Conservation (phyloP, 2,888 invertebrate species). For the Aphrophora alni region DNA sequence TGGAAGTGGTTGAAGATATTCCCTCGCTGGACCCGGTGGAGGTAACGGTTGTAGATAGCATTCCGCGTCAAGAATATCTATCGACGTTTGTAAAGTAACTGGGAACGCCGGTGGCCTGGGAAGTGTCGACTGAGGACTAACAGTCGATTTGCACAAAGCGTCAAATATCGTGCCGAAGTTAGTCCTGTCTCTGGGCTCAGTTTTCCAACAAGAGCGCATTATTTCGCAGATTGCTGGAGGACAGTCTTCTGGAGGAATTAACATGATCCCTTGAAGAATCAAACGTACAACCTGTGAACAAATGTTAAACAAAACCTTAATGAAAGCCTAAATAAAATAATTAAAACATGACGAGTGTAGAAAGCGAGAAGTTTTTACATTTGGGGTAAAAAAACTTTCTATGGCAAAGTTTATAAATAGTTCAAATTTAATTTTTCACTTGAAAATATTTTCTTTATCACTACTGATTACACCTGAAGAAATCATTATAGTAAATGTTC, state of each 20-base stretch:
- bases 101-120: constrained; percentile 48
- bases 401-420: too few species aligned
- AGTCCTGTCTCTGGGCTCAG: constrained; percentile 78
- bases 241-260: constrained; percentile 81
- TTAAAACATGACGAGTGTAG: too few species aligned
- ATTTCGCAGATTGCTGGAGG: constrained; percentile 74
- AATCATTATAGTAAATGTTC: too few species aligned
- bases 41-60: constrained; percentile 69
- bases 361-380: too few species aligned
- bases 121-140: constrained; percentile 34
- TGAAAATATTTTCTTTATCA: too few species aligned
- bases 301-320: constrained; percentile 3
- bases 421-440: too few species aligned
- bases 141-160: constrained; percentile 62
- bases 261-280: constrained; percentile 78
- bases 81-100: constrained; percentile 32
- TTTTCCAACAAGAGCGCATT: constrained; percentile 82
- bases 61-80: constrained; percentile 66
- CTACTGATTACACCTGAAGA: too few species aligned
- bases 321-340: neutral
- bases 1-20: neutral
- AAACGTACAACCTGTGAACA: constrained; percentile 70
- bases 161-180: constrained; percentile 74
- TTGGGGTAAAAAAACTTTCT: too few species aligned
- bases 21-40: neutral